Evolutionary conservation across 1,140 invertebrate species (phyloP), one percentile per base, ranked within the genome.

Genomic region (Neelides sp.): DNA sequence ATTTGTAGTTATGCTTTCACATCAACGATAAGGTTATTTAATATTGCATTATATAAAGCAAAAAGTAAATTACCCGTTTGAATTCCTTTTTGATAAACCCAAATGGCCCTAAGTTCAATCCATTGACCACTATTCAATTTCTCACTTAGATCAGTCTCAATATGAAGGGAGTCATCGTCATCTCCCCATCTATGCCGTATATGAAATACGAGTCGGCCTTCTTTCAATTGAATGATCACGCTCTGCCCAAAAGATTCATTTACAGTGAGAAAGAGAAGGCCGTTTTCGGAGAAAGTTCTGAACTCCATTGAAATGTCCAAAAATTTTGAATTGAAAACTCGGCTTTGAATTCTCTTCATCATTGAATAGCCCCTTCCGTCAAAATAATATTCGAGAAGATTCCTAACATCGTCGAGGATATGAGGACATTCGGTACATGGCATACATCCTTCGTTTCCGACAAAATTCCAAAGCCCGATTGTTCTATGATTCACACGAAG

Each of bases 401-500:
- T 27, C 1, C 8, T 13, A 17, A 34, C 13, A 5, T 54, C 40
- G 5, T 10, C 13, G 1, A 19, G 7, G 17, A 24, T n/a, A 4
- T 44, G 34, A 2, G 48, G 48, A 44, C 82, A 82, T 68, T 82
- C 78, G 10, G 77, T 76, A 57, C 84, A 86, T 13, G 79, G 80
- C 37, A 70, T 72, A 62, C 90, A 95, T 5, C 76, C 76, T 50
- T 72, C 72, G 55, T 73, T 75, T 28, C 76, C 73, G 26, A 72
- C 69, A 64, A 92, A 95, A 67, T 93, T 87, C 85, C 87, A 95
- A 0, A 95, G 69, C 0, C 91, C 90, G 37, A 95, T 69, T 0
- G 74, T 77, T 26, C 78, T 74, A 4, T 79, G 80, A 66, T 94
- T 85, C 1, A 89, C 68, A 51, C 73, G 73, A 0, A 92, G 68